Base-by-base conservation (phyloP, 2,888 invertebrate genomes). In the Latrodectus elegans region DNA sequence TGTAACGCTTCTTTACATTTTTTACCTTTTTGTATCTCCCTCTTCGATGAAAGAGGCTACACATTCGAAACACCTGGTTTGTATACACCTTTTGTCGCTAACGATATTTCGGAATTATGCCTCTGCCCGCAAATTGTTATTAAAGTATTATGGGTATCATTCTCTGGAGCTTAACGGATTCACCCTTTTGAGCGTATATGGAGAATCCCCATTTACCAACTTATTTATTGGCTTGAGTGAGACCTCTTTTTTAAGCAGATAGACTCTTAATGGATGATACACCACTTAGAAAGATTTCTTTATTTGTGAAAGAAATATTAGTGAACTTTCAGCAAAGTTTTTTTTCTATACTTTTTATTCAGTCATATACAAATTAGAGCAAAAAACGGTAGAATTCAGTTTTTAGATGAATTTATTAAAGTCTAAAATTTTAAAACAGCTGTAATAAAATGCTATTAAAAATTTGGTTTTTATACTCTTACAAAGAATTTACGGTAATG, bases 91-190 rank as follows among this genome's bases (percentile, higher is more conserved):
- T 79, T 77, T 73, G 68, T 84, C 68, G 70, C 72, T 78, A 79
- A 79, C 74, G 84, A 84, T 72, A 51, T 60, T 64, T 64, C n/a
- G 10, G 52, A 51, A 52, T 26, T 72, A 51, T 75, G 64, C 52
- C 64, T 14, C 51, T 65, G 9, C 49, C 64, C 74, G 71, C 75
- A 85, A 85, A 80, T 85, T 74, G 80, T 75, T 85, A 85, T 80
- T 80, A 85, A 85, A 80, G 74, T 75, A 79, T 85, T 80, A 75
- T 64, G 75, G 85, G 80, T 80, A 80, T 79, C 60, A 70, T 60
- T 55, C 52, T 11, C 51, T 14, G n/a, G 15, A 14, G 72, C 76
- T 78, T 78, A 77, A 65, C 60, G 60, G 12, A 60, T 65, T 84
- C 53, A 72, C 68, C 70, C 17, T n/a, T 10, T 77, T 53, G 68